Conservation (phyloP, 2,113 vertebrate genomes). For the Zapus hudsonius region DNA sequence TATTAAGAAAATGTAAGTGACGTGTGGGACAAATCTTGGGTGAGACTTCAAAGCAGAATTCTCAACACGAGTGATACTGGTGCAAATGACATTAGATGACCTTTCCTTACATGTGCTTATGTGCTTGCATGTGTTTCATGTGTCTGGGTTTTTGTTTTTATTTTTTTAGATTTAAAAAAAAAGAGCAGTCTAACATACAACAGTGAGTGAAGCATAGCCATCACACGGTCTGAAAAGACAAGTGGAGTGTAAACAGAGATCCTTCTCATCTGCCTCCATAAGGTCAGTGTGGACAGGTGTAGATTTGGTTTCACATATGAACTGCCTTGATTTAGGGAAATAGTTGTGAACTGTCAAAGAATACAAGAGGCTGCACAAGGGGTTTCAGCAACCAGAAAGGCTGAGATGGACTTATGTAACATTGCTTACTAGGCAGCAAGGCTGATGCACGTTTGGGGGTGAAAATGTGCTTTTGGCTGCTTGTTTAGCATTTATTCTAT, state of each 20-base stretch:
- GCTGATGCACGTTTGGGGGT: neutral
- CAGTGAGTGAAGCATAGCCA: neutral
- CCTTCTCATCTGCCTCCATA: fast-evolving
- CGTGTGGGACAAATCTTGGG: neutral
- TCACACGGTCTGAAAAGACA: neutral
- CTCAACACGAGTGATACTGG: neutral
- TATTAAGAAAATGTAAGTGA: neutral
- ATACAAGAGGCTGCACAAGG: too few relatives aligned
- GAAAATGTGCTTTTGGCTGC: neutral
- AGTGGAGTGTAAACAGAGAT: fast-evolving
- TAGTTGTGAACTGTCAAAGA: neutral
- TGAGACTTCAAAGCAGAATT: neutral
- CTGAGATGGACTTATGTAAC: neutral
- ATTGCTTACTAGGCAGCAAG: neutral
- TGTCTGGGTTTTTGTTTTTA: neutral
- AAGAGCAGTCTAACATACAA: neutral
- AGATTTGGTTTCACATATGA: neutral
- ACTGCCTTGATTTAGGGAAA: neutral
- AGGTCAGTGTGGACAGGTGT: neutral
- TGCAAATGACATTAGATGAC: neutral
- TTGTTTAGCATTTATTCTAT: neutral
- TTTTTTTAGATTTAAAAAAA: neutral
- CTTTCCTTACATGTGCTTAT: neutral
- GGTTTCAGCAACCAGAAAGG: neutral
- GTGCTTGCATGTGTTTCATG: neutral